Percentiles rank a stretch among this genome's conserved stretches.
Conservation (phyloP, 2,797 vertebrate species). For the Rhinogobio ventralis region DNA sequence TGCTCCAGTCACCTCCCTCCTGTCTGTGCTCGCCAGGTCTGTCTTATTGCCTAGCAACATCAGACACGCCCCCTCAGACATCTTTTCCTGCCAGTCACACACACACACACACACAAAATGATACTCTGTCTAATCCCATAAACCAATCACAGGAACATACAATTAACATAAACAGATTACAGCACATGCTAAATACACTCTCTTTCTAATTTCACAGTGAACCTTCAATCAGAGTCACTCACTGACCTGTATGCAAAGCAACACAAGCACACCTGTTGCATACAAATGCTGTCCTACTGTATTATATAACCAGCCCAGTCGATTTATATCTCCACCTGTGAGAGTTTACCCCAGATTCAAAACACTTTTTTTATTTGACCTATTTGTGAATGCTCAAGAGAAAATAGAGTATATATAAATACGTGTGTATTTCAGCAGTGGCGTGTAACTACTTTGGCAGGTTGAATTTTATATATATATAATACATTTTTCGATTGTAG, state of each 20-base stretch:
- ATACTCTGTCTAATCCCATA: slow-evolving; percentile 9
- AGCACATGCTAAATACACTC: background rate
- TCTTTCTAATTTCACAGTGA: background rate
- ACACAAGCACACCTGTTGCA: background rate
- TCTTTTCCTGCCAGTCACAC: slow-evolving; percentile 66
- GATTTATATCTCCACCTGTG: background rate
- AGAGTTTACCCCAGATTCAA: background rate
- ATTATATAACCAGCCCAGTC: background rate
- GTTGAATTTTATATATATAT: too few relatives aligned
- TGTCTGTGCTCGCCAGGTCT: slow-evolving; percentile 59
- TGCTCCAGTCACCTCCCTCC: slow-evolving; percentile 68
- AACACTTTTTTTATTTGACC: background rate
- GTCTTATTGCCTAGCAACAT: slow-evolving; percentile 78
- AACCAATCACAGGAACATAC: slow-evolving; percentile 7
- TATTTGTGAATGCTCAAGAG: background rate
- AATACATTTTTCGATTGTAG: too few relatives aligned
- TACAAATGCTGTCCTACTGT: background rate
- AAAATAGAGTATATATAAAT: too few relatives aligned
- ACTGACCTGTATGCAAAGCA: slow-evolving; percentile 17
- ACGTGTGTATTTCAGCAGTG: too few relatives aligned
- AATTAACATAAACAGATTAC: slow-evolving; percentile 26
- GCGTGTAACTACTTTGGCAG: too few relatives aligned
- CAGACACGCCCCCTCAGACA: slow-evolving; percentile 71
- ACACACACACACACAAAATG: slow-evolving; percentile 25
- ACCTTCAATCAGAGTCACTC: background rate